These are phyloP conservation scores for Leiothrix lutea DNA, from an alignment of 2,113 vertebrate species.

Conservation along the genomic window DNA sequence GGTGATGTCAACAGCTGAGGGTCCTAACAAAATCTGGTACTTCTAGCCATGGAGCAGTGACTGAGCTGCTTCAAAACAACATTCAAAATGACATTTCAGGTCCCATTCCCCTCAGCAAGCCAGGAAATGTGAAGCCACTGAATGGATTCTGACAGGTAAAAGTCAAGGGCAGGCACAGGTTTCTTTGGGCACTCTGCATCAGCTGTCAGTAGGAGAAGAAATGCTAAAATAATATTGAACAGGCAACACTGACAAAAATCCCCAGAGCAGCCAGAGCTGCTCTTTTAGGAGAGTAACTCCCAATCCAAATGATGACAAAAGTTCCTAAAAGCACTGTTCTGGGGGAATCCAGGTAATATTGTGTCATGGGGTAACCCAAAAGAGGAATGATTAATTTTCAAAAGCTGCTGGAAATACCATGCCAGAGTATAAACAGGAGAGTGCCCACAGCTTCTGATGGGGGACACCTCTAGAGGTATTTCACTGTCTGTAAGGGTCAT, in stretches of 20 bases:
- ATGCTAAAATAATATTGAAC: not conserved
- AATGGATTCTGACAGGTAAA: not conserved
- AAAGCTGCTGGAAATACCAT: not conserved
- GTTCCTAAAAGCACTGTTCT: not conserved
- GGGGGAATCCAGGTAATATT: not conserved
- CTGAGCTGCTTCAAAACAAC: not conserved
- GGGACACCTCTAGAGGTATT: not conserved
- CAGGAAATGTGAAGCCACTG: not conserved
- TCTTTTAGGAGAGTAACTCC: not conserved
- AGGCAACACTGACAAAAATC: not conserved
- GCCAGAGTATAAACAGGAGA: not conserved
- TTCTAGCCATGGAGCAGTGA: not conserved
- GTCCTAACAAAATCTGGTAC: not conserved
- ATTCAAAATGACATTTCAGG: not conserved
- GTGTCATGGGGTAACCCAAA: not conserved
- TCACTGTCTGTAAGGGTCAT: too few species aligned
- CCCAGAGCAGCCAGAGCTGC: not conserved
- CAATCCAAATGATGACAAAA: not conserved
- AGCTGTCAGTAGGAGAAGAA: not conserved
- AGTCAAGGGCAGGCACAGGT: not conserved
- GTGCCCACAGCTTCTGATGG: not conserved
- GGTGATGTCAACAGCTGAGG: not conserved
- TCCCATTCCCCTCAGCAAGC: not conserved
- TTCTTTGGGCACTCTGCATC: not conserved
- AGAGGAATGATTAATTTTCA: not conserved